These are phyloP conservation scores for Alaudala cheleensis DNA, from an alignment of 2,113 vertebrate genomes.

Conservation along the genomic window DNA sequence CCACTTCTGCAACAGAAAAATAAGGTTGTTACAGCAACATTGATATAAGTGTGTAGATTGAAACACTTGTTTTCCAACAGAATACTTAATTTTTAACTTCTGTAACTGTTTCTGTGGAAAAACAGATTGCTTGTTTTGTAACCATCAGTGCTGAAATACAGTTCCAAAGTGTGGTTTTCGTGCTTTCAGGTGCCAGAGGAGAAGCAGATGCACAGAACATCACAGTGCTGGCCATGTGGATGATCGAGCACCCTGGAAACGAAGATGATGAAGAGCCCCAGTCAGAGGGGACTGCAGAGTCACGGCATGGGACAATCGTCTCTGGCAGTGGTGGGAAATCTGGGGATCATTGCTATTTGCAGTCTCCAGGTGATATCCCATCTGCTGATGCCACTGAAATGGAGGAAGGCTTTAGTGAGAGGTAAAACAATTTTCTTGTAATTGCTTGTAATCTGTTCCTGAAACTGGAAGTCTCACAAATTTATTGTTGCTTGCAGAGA, in stretches of 20 bases:
- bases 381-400: conserved; percentile 86
- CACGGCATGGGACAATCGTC: conserved; percentile 72
- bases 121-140: background rate
- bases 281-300: conserved; percentile 73
- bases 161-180: background rate
- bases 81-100: background rate
- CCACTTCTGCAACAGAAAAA: conserved; percentile 73
- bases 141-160: background rate
- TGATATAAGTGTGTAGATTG: background rate
- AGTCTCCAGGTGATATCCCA: conserved; percentile 88
- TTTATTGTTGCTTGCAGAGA: background rate
- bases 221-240: conserved; percentile 98
- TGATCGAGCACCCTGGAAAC: conserved; percentile 92
- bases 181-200: conserved; percentile 84
- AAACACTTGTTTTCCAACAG: background rate
- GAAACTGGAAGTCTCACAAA: background rate
- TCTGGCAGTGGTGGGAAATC: conserved; percentile 82
- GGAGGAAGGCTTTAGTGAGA: conserved; percentile 95
- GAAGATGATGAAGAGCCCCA: conserved; percentile 89
- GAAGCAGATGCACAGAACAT: conserved; percentile 98
- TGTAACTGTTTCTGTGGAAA: background rate
- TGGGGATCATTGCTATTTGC: conserved; percentile 82
- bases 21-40: background rate
- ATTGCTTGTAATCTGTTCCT: background rate
- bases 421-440: conserved; percentile 68